A percentile compares a stretch with the other conserved stretches of the same genome.
Evolutionary conservation across 2,888 invertebrate species (phyloP).

Genomic region (Parnassius smintheus): DNA sequence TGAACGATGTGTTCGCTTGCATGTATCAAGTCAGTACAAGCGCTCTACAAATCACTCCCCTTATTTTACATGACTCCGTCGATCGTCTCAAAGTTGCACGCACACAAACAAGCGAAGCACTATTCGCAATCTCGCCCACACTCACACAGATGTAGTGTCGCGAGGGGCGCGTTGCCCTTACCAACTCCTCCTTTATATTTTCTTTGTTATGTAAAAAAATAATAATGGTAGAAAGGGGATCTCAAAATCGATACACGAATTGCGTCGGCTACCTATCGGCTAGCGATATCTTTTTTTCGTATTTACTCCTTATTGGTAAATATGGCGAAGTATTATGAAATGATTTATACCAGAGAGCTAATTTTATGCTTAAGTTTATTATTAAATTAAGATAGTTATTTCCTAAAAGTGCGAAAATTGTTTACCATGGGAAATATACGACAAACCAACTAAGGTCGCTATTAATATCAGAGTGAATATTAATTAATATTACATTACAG

Average conservation of each 20-base stretch:
- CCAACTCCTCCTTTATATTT: slow-evolving; percentile 78
- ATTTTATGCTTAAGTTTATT: too few species aligned
- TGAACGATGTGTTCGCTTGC: slow-evolving; percentile 20
- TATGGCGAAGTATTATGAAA: too few species aligned
- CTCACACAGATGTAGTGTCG: slow-evolving; percentile 44
- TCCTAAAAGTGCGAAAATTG: too few species aligned
- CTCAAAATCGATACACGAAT: slow-evolving; percentile 75
- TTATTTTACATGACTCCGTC: slow-evolving; percentile 64
- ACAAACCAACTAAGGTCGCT: too few species aligned
- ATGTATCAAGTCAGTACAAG: slow-evolving; percentile 43
- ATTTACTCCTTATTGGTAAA: slow-evolving; percentile 11
- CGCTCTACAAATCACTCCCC: slow-evolving; percentile 65
- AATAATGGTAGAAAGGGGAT: slow-evolving; percentile 78
- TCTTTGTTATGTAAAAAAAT: slow-evolving; percentile 81
- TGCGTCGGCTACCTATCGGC: slow-evolving; percentile 52
- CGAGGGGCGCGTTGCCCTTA: slow-evolving; percentile 67
- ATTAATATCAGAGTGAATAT: too few species aligned
- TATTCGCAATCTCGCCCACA: slow-evolving; percentile 34
- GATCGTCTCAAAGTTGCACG: slow-evolving; percentile 75
- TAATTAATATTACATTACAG: too few species aligned
- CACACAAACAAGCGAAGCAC: slow-evolving; percentile 40
- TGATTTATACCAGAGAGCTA: too few species aligned
- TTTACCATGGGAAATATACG: too few species aligned
- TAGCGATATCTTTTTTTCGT: slow-evolving; percentile 32
- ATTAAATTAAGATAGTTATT: too few species aligned